A percentile compares a stretch with the other conserved stretches of the same genome.
Evolutionary conservation across 2,113 vertebrate genomes (phyloP).

Genomic region (Diadophis punctatus): DNA sequence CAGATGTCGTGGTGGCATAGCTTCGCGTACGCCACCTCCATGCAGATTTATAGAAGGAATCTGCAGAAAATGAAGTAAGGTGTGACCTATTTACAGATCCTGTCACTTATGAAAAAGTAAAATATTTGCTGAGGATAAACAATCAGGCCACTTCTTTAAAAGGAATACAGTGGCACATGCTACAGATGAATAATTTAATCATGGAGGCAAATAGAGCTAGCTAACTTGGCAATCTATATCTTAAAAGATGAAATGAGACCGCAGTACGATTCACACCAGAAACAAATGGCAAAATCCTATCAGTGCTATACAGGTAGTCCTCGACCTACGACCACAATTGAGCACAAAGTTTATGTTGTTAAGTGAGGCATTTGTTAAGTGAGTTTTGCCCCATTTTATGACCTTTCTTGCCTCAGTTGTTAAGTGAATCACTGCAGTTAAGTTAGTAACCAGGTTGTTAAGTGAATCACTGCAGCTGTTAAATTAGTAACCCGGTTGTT

Average conservation of each 20-base stretch:
- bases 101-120: not conserved
- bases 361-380: too few species aligned
- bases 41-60: not conserved
- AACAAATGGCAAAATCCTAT: not conserved
- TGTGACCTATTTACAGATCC: not conserved
- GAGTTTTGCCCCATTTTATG: too few species aligned
- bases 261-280: not conserved
- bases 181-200: not conserved
- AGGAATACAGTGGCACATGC: not conserved
- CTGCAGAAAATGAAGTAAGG: not conserved
- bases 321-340: too few species aligned
- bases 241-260: not conserved
- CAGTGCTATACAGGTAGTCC: not conserved
- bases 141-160: not conserved
- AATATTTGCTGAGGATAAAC: not conserved
- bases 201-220: not conserved
- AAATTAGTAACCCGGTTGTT: too few species aligned
- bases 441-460: too few species aligned
- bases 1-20: not conserved
- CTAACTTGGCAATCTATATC: not conserved
- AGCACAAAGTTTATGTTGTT: too few species aligned
- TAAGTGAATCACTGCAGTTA: too few species aligned
- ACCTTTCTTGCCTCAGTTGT: too few species aligned
- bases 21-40: not conserved
- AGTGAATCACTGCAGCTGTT: too few species aligned